phyloP scores from a whole-genome alignment of 2,797 vertebrate species.

The Leucoraja ocellata region DNA sequence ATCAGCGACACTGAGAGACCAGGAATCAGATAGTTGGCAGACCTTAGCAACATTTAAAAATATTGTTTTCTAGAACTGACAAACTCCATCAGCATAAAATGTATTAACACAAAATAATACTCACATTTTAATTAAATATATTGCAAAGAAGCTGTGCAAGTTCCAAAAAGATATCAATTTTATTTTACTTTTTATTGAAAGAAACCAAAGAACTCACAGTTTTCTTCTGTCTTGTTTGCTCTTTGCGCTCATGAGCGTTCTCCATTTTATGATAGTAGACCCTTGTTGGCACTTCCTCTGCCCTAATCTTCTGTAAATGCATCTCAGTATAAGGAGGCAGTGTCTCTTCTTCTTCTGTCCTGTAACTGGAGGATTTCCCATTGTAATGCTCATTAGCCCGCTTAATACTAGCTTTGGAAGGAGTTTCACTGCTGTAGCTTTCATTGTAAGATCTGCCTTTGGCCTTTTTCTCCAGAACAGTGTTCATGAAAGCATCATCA shows the following conservation, averaged over 20 bases:
- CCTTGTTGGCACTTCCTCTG: slow-evolving; percentile 54
- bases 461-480: slow-evolving; percentile 73
- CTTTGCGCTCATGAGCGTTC: slow-evolving; percentile 2
- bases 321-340: slow-evolving; percentile 87
- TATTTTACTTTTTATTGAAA: not conserved
- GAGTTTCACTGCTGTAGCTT: slow-evolving; percentile 70
- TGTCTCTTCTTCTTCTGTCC: slow-evolving; percentile 72
- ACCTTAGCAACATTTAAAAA: not conserved
- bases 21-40: not conserved
- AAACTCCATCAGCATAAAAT: not conserved
- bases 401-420: slow-evolving; percentile 77
- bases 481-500: slow-evolving; percentile 71
- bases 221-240: slow-evolving; percentile 37
- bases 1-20: not conserved
- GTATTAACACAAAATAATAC: not conserved
- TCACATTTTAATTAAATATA: not conserved
- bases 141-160: not conserved
- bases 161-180: not conserved
- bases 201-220: not conserved
- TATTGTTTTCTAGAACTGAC: not conserved
- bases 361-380: slow-evolving; percentile 68
- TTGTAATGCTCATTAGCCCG: slow-evolving; percentile 60
- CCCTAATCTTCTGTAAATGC: slow-evolving; percentile 61
- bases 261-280: slow-evolving; percentile 46
- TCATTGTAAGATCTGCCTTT: slow-evolving; percentile 64